A percentile compares a stretch with the other conserved stretches of the same genome.
phyloP scores from a whole-genome alignment of 2,797 vertebrate species.

The Hydrocynus forskahlii region DNA sequence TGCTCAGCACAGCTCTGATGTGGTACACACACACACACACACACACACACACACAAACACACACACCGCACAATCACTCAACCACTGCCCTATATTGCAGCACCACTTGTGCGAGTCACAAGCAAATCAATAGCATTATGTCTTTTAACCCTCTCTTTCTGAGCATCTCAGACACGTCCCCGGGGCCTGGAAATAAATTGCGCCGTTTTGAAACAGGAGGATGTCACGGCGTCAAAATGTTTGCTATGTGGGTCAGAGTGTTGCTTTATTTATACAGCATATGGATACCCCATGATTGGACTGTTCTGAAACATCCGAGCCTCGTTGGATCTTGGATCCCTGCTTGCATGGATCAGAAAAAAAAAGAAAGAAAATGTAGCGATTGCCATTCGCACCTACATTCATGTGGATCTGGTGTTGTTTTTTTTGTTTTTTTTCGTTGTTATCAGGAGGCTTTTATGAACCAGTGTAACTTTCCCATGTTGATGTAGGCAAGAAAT shows the following conservation, averaged over 20 bases:
- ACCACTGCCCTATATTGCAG: constrained; percentile 45
- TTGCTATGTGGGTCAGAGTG: not conserved
- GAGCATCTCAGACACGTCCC: constrained; percentile 37
- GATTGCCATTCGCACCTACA: no score
- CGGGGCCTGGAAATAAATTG: constrained; percentile 35
- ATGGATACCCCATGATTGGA: not conserved
- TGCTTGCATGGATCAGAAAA: not conserved
- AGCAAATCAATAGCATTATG: constrained; percentile 57
- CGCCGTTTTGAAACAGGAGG: not conserved
- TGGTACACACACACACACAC: constrained; percentile 25
- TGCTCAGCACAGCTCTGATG: constrained; percentile 47
- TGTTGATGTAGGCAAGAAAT: constrained; percentile 18
- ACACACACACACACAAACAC: not conserved
- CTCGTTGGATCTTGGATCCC: no score
- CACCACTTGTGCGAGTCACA: constrained; percentile 46
- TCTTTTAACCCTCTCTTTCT: constrained; percentile 46
- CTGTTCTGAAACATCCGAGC: not conserved
- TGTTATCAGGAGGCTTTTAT: not conserved
- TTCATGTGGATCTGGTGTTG: no score
- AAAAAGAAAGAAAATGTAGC: not conserved
- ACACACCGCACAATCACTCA: constrained; percentile 8
- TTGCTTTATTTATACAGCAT: not conserved
- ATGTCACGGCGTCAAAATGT: constrained; percentile 11
- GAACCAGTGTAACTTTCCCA: not conserved
- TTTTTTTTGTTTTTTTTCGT: no score